A percentile compares a stretch with the other conserved stretches of the same genome.
These are phyloP conservation scores for Amphibalanus amphitrite DNA, from an alignment of 1,140 invertebrate species.

Conservation along the genomic window DNA sequence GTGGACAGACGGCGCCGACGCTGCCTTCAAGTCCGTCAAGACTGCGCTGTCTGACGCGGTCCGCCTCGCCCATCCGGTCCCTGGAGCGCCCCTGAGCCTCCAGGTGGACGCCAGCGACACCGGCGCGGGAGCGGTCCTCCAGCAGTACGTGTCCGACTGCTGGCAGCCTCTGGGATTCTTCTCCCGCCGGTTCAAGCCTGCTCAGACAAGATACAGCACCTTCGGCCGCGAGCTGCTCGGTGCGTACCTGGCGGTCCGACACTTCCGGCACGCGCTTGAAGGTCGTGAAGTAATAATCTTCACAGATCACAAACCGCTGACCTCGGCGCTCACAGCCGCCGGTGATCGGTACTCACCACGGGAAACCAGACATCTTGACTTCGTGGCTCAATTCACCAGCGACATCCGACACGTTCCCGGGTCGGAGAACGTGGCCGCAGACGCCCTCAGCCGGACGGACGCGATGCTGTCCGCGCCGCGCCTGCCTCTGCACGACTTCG, in stretches of 20 bases:
- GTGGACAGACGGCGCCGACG: conserved; percentile 13
- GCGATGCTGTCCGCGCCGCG: too few relatives aligned
- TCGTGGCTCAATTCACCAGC: conserved; percentile 25
- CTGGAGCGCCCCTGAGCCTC: conserved; percentile 5
- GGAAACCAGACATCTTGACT: conserved; percentile 22
- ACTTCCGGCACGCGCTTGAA: conserved; percentile 22
- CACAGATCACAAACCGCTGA: conserved; percentile 23
- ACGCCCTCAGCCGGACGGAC: conserved; percentile 11
- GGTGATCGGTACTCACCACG: conserved; percentile 15
- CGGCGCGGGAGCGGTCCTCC: conserved; percentile 10
- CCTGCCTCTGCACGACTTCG: too few relatives aligned
- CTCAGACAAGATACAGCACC: conserved; percentile 16
- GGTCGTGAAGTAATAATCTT: conserved; percentile 19
- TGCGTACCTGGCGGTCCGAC: conserved; percentile 18
- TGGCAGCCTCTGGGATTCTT: conserved; percentile 13
- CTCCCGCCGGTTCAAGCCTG: conserved; percentile 11
- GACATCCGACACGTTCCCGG: conserved; percentile 25
- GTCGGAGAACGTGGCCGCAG: conserved; percentile 19
- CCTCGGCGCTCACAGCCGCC: conserved; percentile 15
- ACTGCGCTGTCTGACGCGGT: conserved; percentile 8
- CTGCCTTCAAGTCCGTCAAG: conserved; percentile 16
- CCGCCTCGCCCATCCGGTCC: conserved; percentile 3
- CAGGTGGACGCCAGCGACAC: conserved; percentile 11
- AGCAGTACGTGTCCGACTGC: conserved; percentile 3
- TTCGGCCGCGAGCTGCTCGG: conserved; percentile 20